Base-by-base conservation (phyloP, 2,888 invertebrate species). In the Drosophila formosana region DNA sequence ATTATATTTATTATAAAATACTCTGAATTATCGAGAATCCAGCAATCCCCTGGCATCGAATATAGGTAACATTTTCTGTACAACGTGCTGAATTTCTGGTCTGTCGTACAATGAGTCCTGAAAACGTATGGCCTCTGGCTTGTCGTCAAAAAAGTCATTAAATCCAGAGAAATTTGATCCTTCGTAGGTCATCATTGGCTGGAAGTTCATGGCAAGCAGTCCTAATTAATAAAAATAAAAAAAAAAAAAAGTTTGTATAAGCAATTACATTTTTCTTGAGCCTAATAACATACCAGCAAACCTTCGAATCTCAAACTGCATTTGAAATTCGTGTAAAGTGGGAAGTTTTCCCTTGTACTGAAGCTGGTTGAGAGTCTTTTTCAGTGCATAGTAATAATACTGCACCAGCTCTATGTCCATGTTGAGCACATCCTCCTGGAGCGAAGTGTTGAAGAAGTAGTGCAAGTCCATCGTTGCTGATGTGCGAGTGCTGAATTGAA, bases 11-110 rank as follows among this genome's bases (percentile, higher is more conserved):
- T 41, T 41, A 13, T 41, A 1, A 7, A 41, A 2, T 25, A 11
- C 18, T 4, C 1, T 25, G 1, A 25, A 23, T 61, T 32, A 67
- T 34, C 78, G 81, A 2, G 58, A 49, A 55, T 92, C 92, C 7
- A 92, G 71, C 9, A 92, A 72, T 0, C 92, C 92, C 56, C 72
- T 87, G 4, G 78, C 79, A 74, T 92, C 91, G 39, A 90, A 91
- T 3, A 86, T 51, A 3, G 91, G 90, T n/a, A 92, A 61, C 3
- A 91, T 61, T 13, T 72, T 75, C 3, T 75, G 85, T 0, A 92
- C 72, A 65, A 90, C 88, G 2, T 78, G 68, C 49, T 91, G 90
- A 0, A 90, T 80, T 56, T 69, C 82, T 39, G 84, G 70, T 57
- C 84, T 90, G 4, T 68, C 81, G 43, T 81, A 92, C n/a, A 91